phyloP scores from a whole-genome alignment of 2,113 vertebrate species.

The Rissa tridactyla region DNA sequence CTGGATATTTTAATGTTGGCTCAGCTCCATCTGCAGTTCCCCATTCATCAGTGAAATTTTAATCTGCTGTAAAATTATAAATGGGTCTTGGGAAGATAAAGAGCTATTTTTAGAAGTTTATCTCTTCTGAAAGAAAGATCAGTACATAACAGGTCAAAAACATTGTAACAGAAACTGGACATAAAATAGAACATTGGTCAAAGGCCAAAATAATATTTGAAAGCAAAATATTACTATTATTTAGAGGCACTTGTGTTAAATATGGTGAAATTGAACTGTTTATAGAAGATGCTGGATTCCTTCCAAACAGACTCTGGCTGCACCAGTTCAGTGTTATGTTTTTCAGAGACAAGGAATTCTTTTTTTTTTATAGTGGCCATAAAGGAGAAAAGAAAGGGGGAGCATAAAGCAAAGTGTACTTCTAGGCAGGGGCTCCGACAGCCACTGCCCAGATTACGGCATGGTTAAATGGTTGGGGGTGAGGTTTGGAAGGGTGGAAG shows the following conservation, averaged over 20 bases:
- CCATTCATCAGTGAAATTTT: conserved; percentile 51
- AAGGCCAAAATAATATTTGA: conserved; percentile 62
- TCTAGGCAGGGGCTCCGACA: background rate
- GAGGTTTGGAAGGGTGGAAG: background rate
- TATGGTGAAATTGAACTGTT: conserved; percentile 55
- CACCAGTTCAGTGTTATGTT: background rate
- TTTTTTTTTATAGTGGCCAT: background rate
- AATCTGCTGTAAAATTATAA: conserved; percentile 52
- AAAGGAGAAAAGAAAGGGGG: background rate
- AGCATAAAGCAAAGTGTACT: background rate
- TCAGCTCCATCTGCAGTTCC: conserved; percentile 10
- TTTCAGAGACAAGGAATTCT: background rate
- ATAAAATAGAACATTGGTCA: conserved; percentile 44
- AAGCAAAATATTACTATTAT: conserved; percentile 41
- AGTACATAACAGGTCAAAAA: background rate
- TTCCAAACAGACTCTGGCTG: conserved; percentile 43
- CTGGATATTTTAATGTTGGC: conserved; percentile 45
- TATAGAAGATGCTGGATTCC: conserved; percentile 58
- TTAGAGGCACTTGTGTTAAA: conserved; percentile 39
- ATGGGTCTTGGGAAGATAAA: conserved; percentile 44
- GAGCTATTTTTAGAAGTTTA: conserved; percentile 41
- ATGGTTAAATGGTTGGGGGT: background rate
- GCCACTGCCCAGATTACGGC: background rate
- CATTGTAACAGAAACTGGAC: conserved; percentile 16
- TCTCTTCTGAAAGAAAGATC: conserved; percentile 45